Evolutionary conservation across 2,113 vertebrate species (phyloP), one percentile per base, ranked within the genome.

Genomic region (Ammospiza nelsoni): DNA sequence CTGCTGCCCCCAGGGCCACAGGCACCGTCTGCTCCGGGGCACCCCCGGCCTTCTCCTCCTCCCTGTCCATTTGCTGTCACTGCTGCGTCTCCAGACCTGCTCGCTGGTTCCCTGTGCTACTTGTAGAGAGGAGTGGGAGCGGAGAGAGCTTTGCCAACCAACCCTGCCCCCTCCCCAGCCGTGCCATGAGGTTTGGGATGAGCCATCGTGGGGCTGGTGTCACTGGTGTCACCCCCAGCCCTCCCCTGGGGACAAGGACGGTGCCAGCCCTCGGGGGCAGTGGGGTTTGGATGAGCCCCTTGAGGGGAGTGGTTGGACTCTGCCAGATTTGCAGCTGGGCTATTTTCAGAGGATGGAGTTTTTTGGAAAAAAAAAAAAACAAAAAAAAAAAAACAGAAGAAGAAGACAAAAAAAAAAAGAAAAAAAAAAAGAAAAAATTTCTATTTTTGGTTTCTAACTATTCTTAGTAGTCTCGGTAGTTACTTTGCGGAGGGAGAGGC

Each of bases 391-490:
- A 37, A 24, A 37, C 61, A 82, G 3, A 58, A 27, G 3, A 28
- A 17, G 9, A 28, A 28, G 8, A 28, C 9, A 27, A 17, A 31
- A 72, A 57, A 54, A 31, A 39, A 37, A 55, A 10, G 12, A 25
- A n/a, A 79, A 46, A 27, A 43, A 29, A 35, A 37, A 24, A n/a
- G 16, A 35, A 75, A 57, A 46, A 4, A 48, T 6, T 57, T 92
- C 75, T 84, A 87, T 95, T 92, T 95, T 95, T 94, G 94, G 77
- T 96, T 96, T 93, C 62, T 90, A 94, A 89, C 86, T 89, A 81
- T 96, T 94, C 63, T 95, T 93, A 88, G 92, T 58, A 91, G 82
- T 90, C 49, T 92, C 10, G 20, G 89, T 84, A 92, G 95, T 87
- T 92, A 35, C 92, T 91, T 37, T 17, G 23, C 2, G 2, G 75